Evolutionary conservation across 2,888 invertebrate species (phyloP).

Genomic region (Nycteola revayana): DNA sequence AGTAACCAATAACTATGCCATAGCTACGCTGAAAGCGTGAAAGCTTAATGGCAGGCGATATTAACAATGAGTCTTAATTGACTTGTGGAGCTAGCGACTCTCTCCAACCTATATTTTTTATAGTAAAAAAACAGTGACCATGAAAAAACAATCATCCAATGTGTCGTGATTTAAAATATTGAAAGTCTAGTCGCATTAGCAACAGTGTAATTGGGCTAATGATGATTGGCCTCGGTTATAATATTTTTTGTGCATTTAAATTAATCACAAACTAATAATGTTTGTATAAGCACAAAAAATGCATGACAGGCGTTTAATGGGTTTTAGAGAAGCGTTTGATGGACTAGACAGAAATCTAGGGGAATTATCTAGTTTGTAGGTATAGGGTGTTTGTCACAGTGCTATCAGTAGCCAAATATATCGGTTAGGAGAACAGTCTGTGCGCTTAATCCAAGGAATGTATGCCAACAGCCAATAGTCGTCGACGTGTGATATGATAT

Average conservation of each 20-base stretch:
- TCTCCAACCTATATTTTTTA: too few species aligned
- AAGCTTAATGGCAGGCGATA: too few species aligned
- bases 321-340: conserved; percentile 38
- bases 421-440: conserved; percentile 51
- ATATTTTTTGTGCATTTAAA: conserved; percentile 24
- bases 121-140: too few species aligned
- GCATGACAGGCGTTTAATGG: conserved; percentile 33
- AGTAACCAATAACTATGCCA: too few species aligned
- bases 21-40: too few species aligned
- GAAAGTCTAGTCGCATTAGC: too few species aligned
- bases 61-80: conserved; percentile 12
- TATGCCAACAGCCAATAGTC: conserved; percentile 46
- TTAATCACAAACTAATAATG: conserved; percentile 26
- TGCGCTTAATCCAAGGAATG: conserved; percentile 49
- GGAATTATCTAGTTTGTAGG: conserved; percentile 37
- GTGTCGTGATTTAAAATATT: conserved; percentile 10
- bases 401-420: conserved; percentile 44
- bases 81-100: conserved; percentile 8
- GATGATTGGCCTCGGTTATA: conserved; percentile 25
- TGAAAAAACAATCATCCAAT: conserved; percentile 13
- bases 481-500: conserved; percentile 45
- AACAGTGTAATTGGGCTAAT: conserved; percentile 27
- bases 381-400: conserved; percentile 34
- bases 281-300: conserved; percentile 28
- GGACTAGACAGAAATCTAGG: conserved; percentile 33